Evolutionary conservation across 2,113 vertebrate genomes (phyloP).

Genomic region (Rhinichthys klamathensis): DNA sequence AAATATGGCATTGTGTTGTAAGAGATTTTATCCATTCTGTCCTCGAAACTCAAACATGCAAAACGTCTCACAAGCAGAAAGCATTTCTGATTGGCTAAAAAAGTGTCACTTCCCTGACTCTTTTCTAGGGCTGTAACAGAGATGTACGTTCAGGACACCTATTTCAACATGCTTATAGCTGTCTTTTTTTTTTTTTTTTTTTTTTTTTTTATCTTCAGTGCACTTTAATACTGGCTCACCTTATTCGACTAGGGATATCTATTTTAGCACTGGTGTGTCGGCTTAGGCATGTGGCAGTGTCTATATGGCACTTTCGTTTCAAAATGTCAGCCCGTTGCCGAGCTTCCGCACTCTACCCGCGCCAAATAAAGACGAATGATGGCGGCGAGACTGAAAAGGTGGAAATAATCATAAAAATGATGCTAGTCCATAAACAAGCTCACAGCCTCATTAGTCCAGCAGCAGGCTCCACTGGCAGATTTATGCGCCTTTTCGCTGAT

Average conservation of each 20-base stretch:
- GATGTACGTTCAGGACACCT: not conserved
- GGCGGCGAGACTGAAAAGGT: constrained; percentile 82
- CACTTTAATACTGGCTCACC: constrained; percentile 84
- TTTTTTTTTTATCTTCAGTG: constrained; percentile 83
- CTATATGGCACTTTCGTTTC: constrained; percentile 70
- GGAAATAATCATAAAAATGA: constrained; percentile 96
- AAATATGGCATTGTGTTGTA: not conserved
- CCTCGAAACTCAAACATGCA: not conserved
- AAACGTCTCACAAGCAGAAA: not conserved
- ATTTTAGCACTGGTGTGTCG: constrained; percentile 68
- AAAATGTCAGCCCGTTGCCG: constrained; percentile 69
- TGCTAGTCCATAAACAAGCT: constrained; percentile 91
- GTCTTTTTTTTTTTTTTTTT: constrained; percentile 86
- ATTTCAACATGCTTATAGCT: not conserved
- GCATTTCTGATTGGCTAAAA: not conserved
- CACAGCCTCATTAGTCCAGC: constrained; percentile 96
- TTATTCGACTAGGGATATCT: constrained; percentile 79
- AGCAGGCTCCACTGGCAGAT: constrained; percentile 89
- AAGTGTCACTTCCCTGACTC: no score
- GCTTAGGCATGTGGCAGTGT: constrained; percentile 73
- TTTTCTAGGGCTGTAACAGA: not conserved
- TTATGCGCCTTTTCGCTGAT: constrained; percentile 88
- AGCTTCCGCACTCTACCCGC: constrained; percentile 77
- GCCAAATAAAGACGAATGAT: constrained; percentile 76
- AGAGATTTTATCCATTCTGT: not conserved